Conservation (phyloP, 2,797 vertebrate species). For the Sebastes goodei region DNA sequence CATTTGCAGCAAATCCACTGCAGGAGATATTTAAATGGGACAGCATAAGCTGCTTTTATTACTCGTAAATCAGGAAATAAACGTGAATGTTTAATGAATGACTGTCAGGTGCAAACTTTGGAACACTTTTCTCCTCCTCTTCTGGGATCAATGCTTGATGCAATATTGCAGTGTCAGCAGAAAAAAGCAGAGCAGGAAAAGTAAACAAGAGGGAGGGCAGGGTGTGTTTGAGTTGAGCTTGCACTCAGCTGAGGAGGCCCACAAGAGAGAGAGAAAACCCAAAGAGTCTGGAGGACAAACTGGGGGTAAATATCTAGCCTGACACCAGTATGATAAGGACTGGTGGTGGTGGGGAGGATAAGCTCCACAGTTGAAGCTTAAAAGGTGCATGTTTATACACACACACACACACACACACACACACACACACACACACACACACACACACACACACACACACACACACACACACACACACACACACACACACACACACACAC, state of each 20-base stretch:
- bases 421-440: no score
- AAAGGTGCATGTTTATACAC: neutral
- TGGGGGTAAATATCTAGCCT: constrained; percentile 48
- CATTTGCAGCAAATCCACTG: neutral
- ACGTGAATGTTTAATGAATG: neutral
- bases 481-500: neutral
- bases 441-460: neutral
- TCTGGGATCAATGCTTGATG: constrained; percentile 46
- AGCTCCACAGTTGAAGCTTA: neutral
- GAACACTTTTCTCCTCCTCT: neutral
- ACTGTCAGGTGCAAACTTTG: neutral
- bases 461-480: neutral
- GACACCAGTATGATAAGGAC: constrained; percentile 62
- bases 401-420: neutral
- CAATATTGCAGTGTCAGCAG: constrained; percentile 66
- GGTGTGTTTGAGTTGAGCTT: constrained; percentile 30
- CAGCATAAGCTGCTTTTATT: neutral
- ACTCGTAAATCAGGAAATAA: neutral
- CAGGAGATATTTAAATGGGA: neutral
- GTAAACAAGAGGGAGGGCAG: constrained; percentile 44
- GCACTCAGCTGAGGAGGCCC: constrained; percentile 24
- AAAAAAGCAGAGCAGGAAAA: constrained; percentile 32
- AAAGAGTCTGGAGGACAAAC: constrained; percentile 14
- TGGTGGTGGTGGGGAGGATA: constrained; percentile 32
- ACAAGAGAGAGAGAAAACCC: neutral